phyloP scores from a whole-genome alignment of 1,140 invertebrate species.

The Heterodera schachtii region DNA sequence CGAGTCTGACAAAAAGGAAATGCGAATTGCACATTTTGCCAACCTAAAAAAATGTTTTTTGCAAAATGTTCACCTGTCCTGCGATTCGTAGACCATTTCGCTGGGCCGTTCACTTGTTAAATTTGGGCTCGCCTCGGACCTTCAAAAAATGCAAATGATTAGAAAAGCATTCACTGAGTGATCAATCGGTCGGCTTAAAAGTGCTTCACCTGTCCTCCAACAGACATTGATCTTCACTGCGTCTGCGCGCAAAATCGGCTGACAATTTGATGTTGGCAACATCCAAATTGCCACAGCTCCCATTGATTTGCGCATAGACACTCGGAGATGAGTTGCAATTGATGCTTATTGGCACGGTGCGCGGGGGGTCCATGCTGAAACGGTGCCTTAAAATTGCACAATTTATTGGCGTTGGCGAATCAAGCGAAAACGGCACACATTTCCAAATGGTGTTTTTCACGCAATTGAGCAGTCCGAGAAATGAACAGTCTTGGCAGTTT shows the following conservation, averaged over 20 bases:
- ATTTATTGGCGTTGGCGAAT: neutral
- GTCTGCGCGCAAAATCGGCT: constrained; percentile 25
- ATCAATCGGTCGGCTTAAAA: too few relatives aligned
- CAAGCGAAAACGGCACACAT: neutral
- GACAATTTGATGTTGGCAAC: constrained; percentile 31
- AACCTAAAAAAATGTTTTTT: neutral
- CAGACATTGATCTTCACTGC: constrained; percentile 38
- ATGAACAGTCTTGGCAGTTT: constrained; percentile 24
- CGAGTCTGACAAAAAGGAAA: neutral
- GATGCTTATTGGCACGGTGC: constrained; percentile 34
- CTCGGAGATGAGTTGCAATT: constrained; percentile 40
- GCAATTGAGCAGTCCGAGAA: constrained; percentile 5
- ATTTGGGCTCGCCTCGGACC: constrained; percentile 7
- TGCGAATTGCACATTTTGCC: neutral
- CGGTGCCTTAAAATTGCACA: constrained; percentile 16
- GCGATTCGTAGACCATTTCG: constrained; percentile 22
- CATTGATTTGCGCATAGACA: constrained; percentile 53
- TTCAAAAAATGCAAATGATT: neutral
- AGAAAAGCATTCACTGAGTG: too few relatives aligned
- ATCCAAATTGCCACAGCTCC: constrained; percentile 44
- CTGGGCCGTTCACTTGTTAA: constrained; percentile 11
- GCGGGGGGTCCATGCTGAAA: constrained; percentile 29
- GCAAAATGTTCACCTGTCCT: constrained; percentile 11
- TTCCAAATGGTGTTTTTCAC: constrained; percentile 27
- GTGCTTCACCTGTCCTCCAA: constrained; percentile 18